Base-by-base conservation (phyloP, 2,888 invertebrate species). In the Dioctria linearis region DNA sequence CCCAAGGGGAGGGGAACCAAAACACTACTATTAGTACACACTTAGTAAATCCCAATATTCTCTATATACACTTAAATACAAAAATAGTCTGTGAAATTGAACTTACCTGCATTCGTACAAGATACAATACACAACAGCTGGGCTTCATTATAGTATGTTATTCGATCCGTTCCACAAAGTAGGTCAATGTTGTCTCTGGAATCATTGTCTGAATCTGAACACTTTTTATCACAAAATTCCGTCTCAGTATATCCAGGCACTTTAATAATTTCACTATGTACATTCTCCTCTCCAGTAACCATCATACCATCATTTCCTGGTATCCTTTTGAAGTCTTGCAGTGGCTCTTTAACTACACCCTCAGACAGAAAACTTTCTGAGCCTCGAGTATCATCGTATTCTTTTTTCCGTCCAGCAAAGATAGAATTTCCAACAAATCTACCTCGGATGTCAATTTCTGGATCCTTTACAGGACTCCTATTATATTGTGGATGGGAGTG, bases 131-230 rank as follows among this genome's bases (percentile, higher is more conserved):
- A 89, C 66, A 86, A 84, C 46, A 87, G 87, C 71, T 87, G 87
- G 71, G 87, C 86, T 71, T 86, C 85, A 81, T 88, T 89, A 37
- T 83, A 82, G 81, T 88, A 89, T 51, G 85, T 71, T 49, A 86
- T 84, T 39, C 84, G 84, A 82, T 89, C 86, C 57, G 85, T 87
- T 11, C 86, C 89, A 82, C 89, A 89, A 71, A 89, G 75, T 11
- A 59, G 59, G 39, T 75, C 75, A 25, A 59, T 25, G 25, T 75
- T 59, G 4, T 59, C 49, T n/a, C 37, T 42, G 39, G 49, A 51
- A 5, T 65, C 40, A 37, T 42, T 57, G n/a, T 59, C 59, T 57
- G 75, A 39, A 37, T 59, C 59, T 57, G 75, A 39, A 37, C 75
- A 75, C 39, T 75, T 75, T 59, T 59, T 75, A 13, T 75, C 59